These are phyloP conservation scores for Dendrolimus kikuchii DNA, from an alignment of 1,140 invertebrate species.

Conservation along the genomic window DNA sequence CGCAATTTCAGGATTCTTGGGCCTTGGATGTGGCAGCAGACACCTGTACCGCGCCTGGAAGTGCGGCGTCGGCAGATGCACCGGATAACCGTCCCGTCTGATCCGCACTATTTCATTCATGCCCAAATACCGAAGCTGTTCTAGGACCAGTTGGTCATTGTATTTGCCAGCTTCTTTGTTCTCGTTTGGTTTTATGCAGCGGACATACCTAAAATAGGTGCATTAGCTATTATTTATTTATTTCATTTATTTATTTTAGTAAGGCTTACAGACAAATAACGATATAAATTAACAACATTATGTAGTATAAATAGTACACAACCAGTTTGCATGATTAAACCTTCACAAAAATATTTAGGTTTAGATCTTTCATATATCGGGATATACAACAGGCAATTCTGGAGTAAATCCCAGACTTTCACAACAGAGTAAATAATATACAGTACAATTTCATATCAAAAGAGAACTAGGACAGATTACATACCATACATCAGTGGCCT, in stretches of 20 bases:
- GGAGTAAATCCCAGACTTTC: no score
- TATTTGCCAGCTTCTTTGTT: constrained; percentile 89
- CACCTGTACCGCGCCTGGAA: constrained; percentile 89
- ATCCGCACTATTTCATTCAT: constrained; percentile 98
- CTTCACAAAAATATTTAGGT: no score
- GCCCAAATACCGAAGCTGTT: constrained; percentile 93
- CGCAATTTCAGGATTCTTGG: constrained; percentile 71
- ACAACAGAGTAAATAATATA: no score
- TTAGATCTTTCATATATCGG: no score
- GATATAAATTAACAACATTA: no score
- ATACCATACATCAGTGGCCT: constrained; percentile 94
- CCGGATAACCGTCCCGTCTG: constrained; percentile 92
- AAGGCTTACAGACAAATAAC: no score
- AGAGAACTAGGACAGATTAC: constrained; percentile 14
- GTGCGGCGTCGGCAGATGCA: constrained; percentile 85
- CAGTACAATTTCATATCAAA: no score
- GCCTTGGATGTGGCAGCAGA: constrained; percentile 65
- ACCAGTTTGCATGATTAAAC: no score
- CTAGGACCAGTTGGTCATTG: constrained; percentile 87
- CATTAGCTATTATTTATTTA: no score
- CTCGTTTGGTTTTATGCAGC: constrained; percentile 96
- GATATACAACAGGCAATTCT: no score
- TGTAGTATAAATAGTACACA: no score
- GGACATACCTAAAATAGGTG: constrained; percentile 81
- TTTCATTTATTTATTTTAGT: no score